Base-by-base conservation (phyloP, 2,797 vertebrate species). In the Paguma larvata region DNA sequence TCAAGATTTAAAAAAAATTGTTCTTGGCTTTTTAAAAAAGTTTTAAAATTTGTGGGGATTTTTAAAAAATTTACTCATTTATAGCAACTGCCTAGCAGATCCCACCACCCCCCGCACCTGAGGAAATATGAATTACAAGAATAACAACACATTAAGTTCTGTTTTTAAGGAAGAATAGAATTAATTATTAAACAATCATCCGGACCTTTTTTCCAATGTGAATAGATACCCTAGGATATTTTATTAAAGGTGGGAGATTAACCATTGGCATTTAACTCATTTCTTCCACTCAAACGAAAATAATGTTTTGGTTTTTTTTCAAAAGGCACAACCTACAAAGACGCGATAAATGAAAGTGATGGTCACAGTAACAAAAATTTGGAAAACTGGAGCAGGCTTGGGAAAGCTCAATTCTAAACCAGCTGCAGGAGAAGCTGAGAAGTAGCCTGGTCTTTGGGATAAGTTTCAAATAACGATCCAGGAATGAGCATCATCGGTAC, bases 271-370 rank as follows among this genome's bases (percentile, higher is more conserved):
- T 89, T 73, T 85, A 91, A 44, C 34, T 96, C 48, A 78, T 30
- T 82, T 78, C 53, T 63, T 72, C 59, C 14, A 65, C 7, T 95
- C 34, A 53, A 80, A 89, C 56, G 27, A 88, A 18, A 59, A 25
- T 15, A 62, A 84, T 6, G 8, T 38, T 32, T 41, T 84, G 34
- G 65, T 51, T 82, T 59, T 82, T 87, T 67, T 75, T 10, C 73
- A 65, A 97, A 96, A 97, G 51, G 6, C 27, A 79, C 19, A 78
- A 56, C 89, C 5, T 8, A 59, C 44, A 44, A 90, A 89, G 30
- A 75, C 70, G 53, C 85, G 83, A 59, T 62, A 63, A 91, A 63
- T 7, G 70, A 90, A 68, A 92, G n/a, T 14, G 38, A 63, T 85
- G 63, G 84, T 6, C 70, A 65, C 3, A 44, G 44, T 25, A 53